These are phyloP conservation scores for Scaptomyza hsui DNA, from an alignment of 1,140 invertebrate species.

Conservation along the genomic window DNA sequence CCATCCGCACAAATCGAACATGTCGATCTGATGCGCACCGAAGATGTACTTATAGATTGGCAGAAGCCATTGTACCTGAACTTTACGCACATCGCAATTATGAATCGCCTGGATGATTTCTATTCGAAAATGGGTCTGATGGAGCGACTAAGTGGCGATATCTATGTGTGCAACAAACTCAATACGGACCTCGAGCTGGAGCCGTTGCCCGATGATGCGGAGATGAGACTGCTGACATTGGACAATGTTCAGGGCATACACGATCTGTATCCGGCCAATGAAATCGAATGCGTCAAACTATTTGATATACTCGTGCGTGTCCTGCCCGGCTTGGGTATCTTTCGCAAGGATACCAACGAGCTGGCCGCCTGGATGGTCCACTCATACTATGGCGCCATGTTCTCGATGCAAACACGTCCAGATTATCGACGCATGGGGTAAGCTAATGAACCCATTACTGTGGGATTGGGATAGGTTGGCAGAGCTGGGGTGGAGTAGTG, in stretches of 20 bases:
- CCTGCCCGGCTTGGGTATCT: slow-evolving; percentile 91
- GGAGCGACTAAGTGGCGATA: slow-evolving; percentile 90
- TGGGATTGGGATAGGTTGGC: background rate
- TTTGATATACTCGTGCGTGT: slow-evolving; percentile 91
- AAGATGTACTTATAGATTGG: slow-evolving; percentile 91
- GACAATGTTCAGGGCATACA: slow-evolving; percentile 92
- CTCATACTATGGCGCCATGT: slow-evolving; percentile 94
- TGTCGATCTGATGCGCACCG: slow-evolving; percentile 88
- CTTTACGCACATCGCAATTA: slow-evolving; percentile 91
- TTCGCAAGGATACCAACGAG: slow-evolving; percentile 87
- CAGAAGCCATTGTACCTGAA: slow-evolving; percentile 91
- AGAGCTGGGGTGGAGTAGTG: no score
- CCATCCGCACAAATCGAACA: slow-evolving; percentile 89
- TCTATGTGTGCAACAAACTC: slow-evolving; percentile 88
- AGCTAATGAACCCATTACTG: slow-evolving; percentile 31
- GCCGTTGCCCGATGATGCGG: slow-evolving; percentile 87
- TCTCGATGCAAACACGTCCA: slow-evolving; percentile 94
- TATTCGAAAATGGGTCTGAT: slow-evolving; percentile 86
- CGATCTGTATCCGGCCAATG: slow-evolving; percentile 92
- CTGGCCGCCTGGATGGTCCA: slow-evolving; percentile 94
- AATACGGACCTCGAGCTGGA: slow-evolving; percentile 85
- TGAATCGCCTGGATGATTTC: slow-evolving; percentile 88
- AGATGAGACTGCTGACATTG: slow-evolving; percentile 89
- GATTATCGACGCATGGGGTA: slow-evolving; percentile 91
- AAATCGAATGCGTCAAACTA: slow-evolving; percentile 92